Evolutionary conservation across 1,140 invertebrate species (phyloP).

Genomic region (Eueides isabella): DNA sequence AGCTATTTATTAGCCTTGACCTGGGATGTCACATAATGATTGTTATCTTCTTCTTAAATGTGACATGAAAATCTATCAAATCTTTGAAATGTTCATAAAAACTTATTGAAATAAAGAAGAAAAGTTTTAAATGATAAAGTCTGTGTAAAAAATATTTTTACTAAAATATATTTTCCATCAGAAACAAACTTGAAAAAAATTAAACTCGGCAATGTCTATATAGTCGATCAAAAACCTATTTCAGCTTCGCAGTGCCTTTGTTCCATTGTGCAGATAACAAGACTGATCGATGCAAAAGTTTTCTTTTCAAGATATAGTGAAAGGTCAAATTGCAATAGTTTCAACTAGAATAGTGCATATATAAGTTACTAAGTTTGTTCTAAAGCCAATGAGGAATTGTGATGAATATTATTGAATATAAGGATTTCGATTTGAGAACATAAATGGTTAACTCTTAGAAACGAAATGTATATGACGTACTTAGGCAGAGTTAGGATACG

Average conservation of each 20-base stretch:
- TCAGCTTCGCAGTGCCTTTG: constrained; percentile 5
- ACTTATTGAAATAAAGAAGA: too few species aligned
- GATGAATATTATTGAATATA: not conserved
- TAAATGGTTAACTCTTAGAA: too few species aligned
- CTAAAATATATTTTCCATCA: not conserved
- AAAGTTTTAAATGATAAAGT: too few species aligned
- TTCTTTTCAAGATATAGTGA: not conserved
- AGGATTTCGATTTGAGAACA: too few species aligned
- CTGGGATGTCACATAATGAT: too few species aligned
- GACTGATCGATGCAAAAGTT: constrained; percentile 13
- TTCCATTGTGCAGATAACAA: constrained; percentile 8
- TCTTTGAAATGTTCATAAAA: too few species aligned
- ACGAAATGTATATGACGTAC: too few species aligned
- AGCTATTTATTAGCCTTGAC: too few species aligned
- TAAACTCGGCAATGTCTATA: not conserved
- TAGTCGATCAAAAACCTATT: constrained; percentile 6
- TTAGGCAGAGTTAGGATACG: too few species aligned
- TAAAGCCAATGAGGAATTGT: not conserved
- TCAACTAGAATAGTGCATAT: not conserved
- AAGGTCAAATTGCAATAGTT: not conserved
- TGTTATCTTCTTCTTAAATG: too few species aligned
- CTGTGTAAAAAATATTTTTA: not conserved
- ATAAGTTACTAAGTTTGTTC: not conserved
- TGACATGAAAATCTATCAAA: too few species aligned
- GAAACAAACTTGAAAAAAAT: not conserved